A percentile compares a stretch with the other conserved stretches of the same genome.
phyloP scores from a whole-genome alignment of 2,797 vertebrate species.

The Myotis myotis region DNA sequence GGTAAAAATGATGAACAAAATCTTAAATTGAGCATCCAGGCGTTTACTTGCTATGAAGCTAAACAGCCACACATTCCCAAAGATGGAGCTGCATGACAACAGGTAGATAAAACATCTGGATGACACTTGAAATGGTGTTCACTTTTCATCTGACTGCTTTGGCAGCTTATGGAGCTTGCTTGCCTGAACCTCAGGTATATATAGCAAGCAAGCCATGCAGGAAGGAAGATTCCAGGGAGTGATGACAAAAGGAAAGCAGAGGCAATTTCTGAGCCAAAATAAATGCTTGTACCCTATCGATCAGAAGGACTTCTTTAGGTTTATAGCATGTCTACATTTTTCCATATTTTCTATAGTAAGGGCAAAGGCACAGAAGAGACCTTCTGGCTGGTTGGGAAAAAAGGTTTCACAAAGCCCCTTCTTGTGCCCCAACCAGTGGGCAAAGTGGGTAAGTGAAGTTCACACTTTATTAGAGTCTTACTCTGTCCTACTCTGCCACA shows the following conservation, averaged over 20 bases:
- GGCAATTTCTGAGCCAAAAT: neutral
- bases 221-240: neutral
- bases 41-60: slow-evolving; percentile 21
- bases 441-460: slow-evolving; percentile 66
- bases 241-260: neutral
- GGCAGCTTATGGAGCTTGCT: neutral
- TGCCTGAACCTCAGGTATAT: neutral
- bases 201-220: neutral
- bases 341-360: slow-evolving; percentile 79
- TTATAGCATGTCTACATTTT: neutral
- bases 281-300: neutral
- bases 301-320: neutral
- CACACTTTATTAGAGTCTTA: neutral
- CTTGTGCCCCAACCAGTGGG: slow-evolving; percentile 84
- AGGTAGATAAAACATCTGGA: slow-evolving; percentile 26
- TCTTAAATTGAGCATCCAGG: slow-evolving; percentile 12
- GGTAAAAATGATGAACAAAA: slow-evolving; percentile 12
- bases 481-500: neutral
- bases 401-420: slow-evolving; percentile 92
- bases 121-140: neutral
- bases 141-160: slow-evolving; percentile 4
- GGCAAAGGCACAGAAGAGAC: slow-evolving; percentile 92
- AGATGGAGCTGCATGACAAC: neutral
- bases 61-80: neutral
- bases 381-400: slow-evolving; percentile 93